A percentile compares a stretch with the other conserved stretches of the same genome.
Evolutionary conservation across 2,797 vertebrate genomes (phyloP).

Genomic region (Mormyrus hasselquistii): DNA sequence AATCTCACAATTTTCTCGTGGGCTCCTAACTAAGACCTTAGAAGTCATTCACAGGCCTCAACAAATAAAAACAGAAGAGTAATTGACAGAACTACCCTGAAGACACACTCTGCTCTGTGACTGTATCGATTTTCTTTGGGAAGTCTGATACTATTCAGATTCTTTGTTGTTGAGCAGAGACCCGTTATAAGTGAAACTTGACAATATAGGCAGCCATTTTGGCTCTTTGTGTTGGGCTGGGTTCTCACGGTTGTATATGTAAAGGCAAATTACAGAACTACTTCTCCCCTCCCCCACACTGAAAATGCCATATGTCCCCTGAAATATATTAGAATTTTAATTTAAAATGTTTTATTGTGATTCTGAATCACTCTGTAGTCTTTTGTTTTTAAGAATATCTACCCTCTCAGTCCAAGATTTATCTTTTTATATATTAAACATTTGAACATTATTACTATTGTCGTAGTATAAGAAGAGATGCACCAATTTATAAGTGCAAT

Average conservation of each 20-base stretch:
- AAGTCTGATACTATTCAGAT: neutral
- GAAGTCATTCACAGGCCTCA: neutral
- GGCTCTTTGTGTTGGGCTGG: neutral
- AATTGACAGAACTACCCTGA: neutral
- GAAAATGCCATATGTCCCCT: neutral
- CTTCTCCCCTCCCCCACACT: neutral
- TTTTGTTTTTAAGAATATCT: neutral
- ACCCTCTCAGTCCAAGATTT: neutral
- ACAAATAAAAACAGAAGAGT: neutral
- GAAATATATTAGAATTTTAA: neutral
- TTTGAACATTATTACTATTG: neutral
- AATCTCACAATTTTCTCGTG: neutral
- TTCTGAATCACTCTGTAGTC: neutral
- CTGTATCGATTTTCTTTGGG: neutral
- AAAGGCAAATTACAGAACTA: neutral
- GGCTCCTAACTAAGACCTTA: neutral
- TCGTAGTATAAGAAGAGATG: neutral
- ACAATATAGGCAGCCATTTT: neutral
- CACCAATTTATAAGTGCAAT: neutral
- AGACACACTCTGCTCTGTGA: neutral
- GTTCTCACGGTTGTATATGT: conserved; percentile 1
- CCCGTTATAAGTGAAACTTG: neutral
- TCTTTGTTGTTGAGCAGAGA: neutral
- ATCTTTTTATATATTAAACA: neutral
- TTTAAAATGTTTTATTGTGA: neutral